Evolutionary conservation across 2,113 vertebrate genomes (phyloP).

Genomic region (Nycticryphes semicollaris): DNA sequence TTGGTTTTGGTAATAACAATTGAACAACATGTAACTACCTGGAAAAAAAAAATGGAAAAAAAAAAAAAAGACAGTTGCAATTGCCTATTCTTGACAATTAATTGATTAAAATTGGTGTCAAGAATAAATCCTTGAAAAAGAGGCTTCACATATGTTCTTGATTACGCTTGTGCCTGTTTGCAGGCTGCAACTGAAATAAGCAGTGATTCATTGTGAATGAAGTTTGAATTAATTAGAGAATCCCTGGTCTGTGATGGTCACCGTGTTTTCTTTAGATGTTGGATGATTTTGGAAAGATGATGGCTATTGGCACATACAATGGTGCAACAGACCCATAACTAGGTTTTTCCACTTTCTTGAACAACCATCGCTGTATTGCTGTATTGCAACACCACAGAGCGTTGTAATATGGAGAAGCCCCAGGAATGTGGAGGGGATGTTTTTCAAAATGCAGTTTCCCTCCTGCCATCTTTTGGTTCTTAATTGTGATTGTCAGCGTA

Average conservation of each 20-base stretch:
- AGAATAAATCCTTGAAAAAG: neutral
- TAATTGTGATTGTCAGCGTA: neutral
- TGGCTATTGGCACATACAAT: neutral
- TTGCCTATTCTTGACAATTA: neutral
- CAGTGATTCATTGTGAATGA: neutral
- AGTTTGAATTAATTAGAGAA: neutral
- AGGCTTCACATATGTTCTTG: neutral
- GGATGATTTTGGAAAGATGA: neutral
- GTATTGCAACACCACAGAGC: neutral
- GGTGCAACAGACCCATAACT: neutral
- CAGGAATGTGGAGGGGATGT: neutral
- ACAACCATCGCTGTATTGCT: neutral
- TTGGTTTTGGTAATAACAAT: neutral
- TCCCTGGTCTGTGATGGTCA: neutral
- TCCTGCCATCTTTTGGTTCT: neutral
- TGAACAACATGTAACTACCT: neutral
- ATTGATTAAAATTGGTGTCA: neutral
- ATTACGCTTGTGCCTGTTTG: neutral
- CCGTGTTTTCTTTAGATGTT: neutral
- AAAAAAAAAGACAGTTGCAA: neutral
- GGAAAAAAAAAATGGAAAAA: too few relatives aligned
- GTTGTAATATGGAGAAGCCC: neutral
- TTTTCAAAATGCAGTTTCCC: neutral
- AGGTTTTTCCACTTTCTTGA: conserved; percentile 37
- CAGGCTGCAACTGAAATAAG: neutral